phyloP scores from a whole-genome alignment of 2,888 invertebrate genomes.

The Terebella lapidaria region DNA sequence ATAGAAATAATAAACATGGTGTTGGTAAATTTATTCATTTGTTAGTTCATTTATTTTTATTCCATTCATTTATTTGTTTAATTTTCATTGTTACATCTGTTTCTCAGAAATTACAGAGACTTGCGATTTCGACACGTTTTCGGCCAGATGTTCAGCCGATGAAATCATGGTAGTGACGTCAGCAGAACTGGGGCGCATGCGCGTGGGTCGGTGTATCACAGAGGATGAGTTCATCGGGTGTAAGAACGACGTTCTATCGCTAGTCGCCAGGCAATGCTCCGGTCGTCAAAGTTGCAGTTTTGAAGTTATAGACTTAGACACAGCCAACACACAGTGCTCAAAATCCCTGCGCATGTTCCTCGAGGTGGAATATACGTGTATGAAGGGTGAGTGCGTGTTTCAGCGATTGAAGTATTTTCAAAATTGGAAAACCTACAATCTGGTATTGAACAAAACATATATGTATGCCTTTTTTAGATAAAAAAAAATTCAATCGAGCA shows the following conservation, averaged over 20 bases:
- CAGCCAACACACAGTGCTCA: neutral
- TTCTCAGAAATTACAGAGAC: too few relatives aligned
- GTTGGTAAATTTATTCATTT: too few relatives aligned
- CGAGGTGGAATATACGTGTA: neutral
- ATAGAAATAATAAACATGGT: too few relatives aligned
- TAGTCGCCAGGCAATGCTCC: neutral
- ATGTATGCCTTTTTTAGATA: too few relatives aligned
- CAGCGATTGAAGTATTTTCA: too few relatives aligned
- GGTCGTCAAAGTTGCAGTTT: neutral
- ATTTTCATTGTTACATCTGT: too few relatives aligned
- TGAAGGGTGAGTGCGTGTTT: neutral
- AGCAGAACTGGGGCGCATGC: neutral
- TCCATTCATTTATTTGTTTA: too few relatives aligned
- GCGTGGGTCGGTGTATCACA: neutral
- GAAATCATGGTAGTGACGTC: neutral
- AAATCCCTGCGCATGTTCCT: neutral
- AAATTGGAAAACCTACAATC: too few relatives aligned
- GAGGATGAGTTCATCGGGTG: neutral
- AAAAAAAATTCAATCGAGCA: too few relatives aligned
- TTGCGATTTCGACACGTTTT: too few relatives aligned
- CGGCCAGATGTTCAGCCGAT: neutral
- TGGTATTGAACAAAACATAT: too few relatives aligned
- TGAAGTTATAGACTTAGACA: neutral
- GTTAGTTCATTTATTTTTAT: too few relatives aligned
- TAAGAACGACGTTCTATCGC: neutral